phyloP scores from a whole-genome alignment of 2,797 vertebrate genomes.

The Hippopotamyrus pictus region DNA sequence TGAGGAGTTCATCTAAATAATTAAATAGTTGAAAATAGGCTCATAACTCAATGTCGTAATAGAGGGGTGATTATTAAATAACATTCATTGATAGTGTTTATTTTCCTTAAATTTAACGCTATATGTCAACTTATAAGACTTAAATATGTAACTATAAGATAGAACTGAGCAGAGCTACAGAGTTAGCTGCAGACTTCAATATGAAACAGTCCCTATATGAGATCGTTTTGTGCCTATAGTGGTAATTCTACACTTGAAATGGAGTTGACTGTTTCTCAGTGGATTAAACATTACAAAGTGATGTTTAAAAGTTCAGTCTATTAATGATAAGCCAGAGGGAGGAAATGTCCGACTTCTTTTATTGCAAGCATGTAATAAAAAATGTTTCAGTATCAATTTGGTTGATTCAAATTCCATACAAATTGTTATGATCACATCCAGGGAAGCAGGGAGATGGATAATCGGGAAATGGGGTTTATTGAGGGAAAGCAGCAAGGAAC shows the following conservation, averaged over 20 bases:
- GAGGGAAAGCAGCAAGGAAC: too few relatives aligned
- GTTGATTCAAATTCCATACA: not conserved
- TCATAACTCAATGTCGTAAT: not conserved
- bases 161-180: not conserved
- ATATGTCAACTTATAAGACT: not conserved
- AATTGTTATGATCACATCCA: not conserved
- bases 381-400: not conserved
- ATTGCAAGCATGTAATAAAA: not conserved
- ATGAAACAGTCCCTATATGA: not conserved
- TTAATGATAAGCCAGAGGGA: not conserved
- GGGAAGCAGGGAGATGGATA: not conserved
- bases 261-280: not conserved
- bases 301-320: not conserved
- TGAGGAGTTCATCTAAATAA: not conserved
- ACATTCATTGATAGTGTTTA: not conserved
- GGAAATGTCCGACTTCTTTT: not conserved
- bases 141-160: not conserved
- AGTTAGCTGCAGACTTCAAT: not conserved
- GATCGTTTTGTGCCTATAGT: not conserved
- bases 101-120: not conserved
- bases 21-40: not conserved
- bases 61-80: not conserved
- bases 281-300: not conserved
- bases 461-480: not conserved
- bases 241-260: not conserved